Conservation (phyloP, 2,797 vertebrate genomes). For the Mus caroli region DNA sequence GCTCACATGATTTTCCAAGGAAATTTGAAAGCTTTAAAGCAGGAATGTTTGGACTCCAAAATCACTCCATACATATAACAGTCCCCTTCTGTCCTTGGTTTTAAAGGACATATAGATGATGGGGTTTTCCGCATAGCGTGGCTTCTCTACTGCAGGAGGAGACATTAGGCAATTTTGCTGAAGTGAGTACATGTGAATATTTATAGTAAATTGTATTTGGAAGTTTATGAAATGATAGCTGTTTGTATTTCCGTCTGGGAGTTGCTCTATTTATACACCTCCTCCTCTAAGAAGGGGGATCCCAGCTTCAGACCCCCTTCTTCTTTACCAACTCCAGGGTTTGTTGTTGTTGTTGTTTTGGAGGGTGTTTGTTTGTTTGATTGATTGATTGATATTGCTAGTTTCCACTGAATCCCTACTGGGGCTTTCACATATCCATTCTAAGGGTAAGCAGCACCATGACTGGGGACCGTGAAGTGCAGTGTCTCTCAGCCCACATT, state of each 20-base stretch:
- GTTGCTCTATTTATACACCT: constrained; percentile 21
- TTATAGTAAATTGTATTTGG: constrained; percentile 54
- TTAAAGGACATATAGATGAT: constrained; percentile 59
- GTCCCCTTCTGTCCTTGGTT: constrained; percentile 35
- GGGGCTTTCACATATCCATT: constrained; percentile 4
- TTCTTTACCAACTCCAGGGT: not conserved
- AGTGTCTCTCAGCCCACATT: not conserved
- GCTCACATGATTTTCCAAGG: constrained; percentile 56
- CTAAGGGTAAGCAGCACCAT: not conserved
- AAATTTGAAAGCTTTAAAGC: constrained; percentile 61
- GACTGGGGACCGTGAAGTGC: not conserved
- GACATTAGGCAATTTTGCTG: constrained; percentile 49
- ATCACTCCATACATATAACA: constrained; percentile 11
- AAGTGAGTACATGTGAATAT: constrained; percentile 8
- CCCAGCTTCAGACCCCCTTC: constrained; percentile 2
- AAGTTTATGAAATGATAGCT: constrained; percentile 13
- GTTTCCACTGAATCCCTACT: constrained; percentile 44
- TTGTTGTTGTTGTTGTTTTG: not conserved
- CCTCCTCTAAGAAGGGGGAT: not conserved
- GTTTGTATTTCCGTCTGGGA: constrained; percentile 37
- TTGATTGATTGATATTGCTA: not conserved
- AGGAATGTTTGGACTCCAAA: constrained; percentile 31
- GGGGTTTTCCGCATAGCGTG: not conserved
- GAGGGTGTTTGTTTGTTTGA: not conserved
- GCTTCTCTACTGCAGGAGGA: not conserved